Percentiles rank a stretch among this genome's conserved stretches.
phyloP scores from a whole-genome alignment of 2,113 vertebrate species.

The Muntiacus reevesi region DNA sequence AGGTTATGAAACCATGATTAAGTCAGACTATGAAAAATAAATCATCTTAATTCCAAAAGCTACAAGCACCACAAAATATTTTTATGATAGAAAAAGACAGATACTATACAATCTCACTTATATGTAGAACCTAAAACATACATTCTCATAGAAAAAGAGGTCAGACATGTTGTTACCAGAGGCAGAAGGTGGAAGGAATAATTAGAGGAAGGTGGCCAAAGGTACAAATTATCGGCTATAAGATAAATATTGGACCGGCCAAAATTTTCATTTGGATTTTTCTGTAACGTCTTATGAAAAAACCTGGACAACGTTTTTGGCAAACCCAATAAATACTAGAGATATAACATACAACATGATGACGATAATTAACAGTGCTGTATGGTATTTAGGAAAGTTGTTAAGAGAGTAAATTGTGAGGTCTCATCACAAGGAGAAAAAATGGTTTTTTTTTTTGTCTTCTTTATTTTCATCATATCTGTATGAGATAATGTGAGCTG shows the following conservation, averaged over 20 bases:
- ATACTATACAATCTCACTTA: neutral
- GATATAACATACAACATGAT: neutral
- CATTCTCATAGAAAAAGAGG: neutral
- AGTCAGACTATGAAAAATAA: constrained; percentile 74
- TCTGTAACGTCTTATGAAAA: neutral
- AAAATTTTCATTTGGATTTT: neutral
- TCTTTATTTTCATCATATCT: neutral
- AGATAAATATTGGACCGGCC: neutral
- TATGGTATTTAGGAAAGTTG: neutral
- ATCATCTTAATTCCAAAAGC: constrained; percentile 71
- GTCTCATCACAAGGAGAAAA: neutral
- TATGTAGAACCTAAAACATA: neutral
- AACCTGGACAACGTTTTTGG: neutral
- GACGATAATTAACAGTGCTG: neutral
- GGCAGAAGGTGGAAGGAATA: neutral
- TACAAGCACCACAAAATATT: constrained; percentile 18
- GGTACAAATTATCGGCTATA: neutral
- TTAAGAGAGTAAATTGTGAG: neutral
- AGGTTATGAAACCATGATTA: constrained; percentile 70
- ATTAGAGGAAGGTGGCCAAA: neutral
- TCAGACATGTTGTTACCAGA: neutral
- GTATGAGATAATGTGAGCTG: neutral
- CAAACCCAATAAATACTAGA: neutral
- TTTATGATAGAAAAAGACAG: neutral
- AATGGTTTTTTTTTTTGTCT: neutral